Base-by-base conservation (phyloP, 2,888 invertebrate species). In the Ectemnius continuus region DNA sequence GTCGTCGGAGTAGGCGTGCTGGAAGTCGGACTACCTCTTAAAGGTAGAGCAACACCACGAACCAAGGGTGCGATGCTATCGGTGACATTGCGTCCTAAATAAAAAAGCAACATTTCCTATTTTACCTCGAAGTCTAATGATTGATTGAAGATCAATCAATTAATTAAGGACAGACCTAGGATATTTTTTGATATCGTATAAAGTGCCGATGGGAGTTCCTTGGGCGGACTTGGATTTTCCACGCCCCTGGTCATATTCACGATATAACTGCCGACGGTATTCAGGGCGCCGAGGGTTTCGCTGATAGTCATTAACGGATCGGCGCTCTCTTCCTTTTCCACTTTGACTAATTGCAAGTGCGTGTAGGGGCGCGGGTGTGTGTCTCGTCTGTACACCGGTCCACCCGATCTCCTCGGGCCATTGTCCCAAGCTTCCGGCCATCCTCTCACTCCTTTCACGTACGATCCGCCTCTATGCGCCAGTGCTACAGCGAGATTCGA, bases 131-230 rank as follows among this genome's bases (percentile, higher is more conserved):
- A 52, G 11, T 36, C 6, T 16, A 52, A 13, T 52, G n/a, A 52
- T 52, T 6, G 23, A 52, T 5, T 0, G 52, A 11, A 16, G 6
- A 16, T 16, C 2, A 52, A 48, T 48, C 2, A 36, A 6, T 36
- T 36, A 36, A 36, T 36, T 36, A 36, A 11, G 0, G 6, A 20
- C 56, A 16, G 79, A 84, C 83, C 95, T 36, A 97, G 91, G 59
- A 96, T 95, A 84, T 96, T 96, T 88, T 96, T 96, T 76, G 96
- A 96, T 73, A 96, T 93, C 0, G 96, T 96, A 87, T 96, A 95
- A 61, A 96, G 91, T 3, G 96, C 96, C 81, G 94, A 93, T 14
- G 96, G 95, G 45, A 96, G 90, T 81, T 93, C 93, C 77, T 93
- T 92, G 2, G 92, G 91, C 1, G 90, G 90, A 68, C 87, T 86